Conservation (phyloP, 2,888 invertebrate species). For the Protophormia terraenovae region DNA sequence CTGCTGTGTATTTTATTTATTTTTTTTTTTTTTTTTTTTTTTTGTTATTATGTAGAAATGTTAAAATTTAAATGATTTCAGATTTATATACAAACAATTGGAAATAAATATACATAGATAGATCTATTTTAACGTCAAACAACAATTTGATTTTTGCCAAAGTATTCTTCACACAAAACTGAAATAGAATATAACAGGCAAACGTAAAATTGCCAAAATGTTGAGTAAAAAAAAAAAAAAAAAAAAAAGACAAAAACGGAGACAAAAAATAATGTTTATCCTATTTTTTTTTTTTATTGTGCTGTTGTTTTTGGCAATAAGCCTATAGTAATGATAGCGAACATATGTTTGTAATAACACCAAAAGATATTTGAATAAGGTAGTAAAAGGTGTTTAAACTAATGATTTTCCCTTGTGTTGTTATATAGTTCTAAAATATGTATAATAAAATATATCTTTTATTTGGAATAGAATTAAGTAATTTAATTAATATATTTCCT, state of each 20-base stretch:
- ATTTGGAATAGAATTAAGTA: background rate
- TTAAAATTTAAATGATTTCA: background rate
- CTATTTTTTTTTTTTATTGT: background rate
- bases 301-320: conserved; percentile 23
- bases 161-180: background rate
- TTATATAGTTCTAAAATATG: background rate
- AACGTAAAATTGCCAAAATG: conserved; percentile 29
- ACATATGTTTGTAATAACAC: background rate
- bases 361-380: background rate
- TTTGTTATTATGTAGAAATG: background rate
- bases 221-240: background rate
- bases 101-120: background rate
- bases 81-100: background rate
- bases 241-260: background rate
- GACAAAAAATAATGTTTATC: background rate
- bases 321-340: conserved; percentile 26
- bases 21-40: too few species aligned
- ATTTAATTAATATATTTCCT: background rate
- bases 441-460: background rate
- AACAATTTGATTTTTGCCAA: background rate
- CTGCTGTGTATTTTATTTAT: too few species aligned
- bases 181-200: background rate
- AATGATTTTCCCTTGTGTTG: too few species aligned
- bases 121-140: background rate
- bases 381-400: too few species aligned